Conservation (phyloP, 2,797 vertebrate species). For the Mycteria americana region DNA sequence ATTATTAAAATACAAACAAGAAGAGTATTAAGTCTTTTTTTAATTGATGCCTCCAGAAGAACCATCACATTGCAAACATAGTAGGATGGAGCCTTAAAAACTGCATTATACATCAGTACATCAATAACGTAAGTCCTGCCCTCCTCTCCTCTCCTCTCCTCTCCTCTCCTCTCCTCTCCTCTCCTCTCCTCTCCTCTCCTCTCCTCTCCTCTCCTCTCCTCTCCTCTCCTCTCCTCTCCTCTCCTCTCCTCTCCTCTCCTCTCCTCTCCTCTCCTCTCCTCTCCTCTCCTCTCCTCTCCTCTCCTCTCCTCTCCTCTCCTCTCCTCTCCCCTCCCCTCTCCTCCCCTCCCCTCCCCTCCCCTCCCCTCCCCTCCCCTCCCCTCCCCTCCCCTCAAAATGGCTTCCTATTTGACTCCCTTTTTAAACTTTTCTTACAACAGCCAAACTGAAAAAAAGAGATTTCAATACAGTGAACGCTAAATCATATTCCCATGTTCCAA, state of each 20-base stretch:
- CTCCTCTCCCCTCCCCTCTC: neutral
- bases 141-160: neutral
- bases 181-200: too few relatives aligned
- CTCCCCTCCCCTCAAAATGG: neutral
- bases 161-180: neutral
- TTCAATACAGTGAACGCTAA: neutral
- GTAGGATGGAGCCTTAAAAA: neutral
- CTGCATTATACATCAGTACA: neutral
- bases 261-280: too few relatives aligned
- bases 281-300: too few relatives aligned
- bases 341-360: neutral
- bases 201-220: too few relatives aligned
- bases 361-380: neutral
- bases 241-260: too few relatives aligned
- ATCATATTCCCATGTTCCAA: neutral
- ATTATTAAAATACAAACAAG: neutral
- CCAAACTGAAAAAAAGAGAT: rapidly evolving
- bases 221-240: too few relatives aligned
- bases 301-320: neutral
- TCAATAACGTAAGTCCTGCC: neutral
- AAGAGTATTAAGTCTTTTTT: neutral
- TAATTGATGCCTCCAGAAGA: neutral
- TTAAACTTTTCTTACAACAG: neutral
- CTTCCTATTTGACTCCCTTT: neutral
- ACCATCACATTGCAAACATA: neutral